Conservation (phyloP, 1,140 invertebrate species). For the Acarapis woodi region DNA sequence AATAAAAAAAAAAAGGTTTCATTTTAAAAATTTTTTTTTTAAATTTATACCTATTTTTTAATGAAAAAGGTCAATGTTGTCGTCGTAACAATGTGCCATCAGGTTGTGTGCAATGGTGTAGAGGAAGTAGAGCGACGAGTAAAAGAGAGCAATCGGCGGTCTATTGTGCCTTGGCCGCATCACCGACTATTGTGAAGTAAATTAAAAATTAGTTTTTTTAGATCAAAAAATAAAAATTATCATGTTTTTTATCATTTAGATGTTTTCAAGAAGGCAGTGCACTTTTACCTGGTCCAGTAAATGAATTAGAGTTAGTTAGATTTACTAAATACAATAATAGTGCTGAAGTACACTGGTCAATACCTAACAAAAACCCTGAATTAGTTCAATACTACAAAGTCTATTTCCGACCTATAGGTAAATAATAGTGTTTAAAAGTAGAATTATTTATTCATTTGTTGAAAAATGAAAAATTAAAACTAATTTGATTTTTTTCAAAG, state of each 20-base stretch:
- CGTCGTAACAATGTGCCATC: slow-evolving; percentile 36
- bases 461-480: neutral
- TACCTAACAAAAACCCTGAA: slow-evolving; percentile 43
- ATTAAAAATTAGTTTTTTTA: too few species aligned
- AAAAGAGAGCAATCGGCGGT: too few species aligned
- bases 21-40: too few species aligned
- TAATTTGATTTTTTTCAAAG: neutral
- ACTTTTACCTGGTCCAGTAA: slow-evolving; percentile 40
- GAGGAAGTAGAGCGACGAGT: slow-evolving; percentile 32
- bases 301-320: slow-evolving; percentile 30
- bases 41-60: too few species aligned
- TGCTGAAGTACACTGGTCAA: slow-evolving; percentile 34
- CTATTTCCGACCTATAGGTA: slow-evolving; percentile 19
- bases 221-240: too few species aligned
- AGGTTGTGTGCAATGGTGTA: slow-evolving; percentile 41
- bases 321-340: slow-evolving; percentile 15
- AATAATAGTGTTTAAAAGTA: neutral
- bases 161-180: too few species aligned
- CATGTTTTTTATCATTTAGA: slow-evolving; percentile 32
- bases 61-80: slow-evolving; percentile 43
- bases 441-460: neutral
- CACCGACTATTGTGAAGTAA: too few species aligned
- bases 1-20: too few species aligned
- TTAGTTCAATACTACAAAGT: slow-evolving; percentile 45
- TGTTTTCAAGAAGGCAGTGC: slow-evolving; percentile 48